Conservation (phyloP, 2,888 invertebrate genomes). For the Poecilobothrus nobilitatus region DNA sequence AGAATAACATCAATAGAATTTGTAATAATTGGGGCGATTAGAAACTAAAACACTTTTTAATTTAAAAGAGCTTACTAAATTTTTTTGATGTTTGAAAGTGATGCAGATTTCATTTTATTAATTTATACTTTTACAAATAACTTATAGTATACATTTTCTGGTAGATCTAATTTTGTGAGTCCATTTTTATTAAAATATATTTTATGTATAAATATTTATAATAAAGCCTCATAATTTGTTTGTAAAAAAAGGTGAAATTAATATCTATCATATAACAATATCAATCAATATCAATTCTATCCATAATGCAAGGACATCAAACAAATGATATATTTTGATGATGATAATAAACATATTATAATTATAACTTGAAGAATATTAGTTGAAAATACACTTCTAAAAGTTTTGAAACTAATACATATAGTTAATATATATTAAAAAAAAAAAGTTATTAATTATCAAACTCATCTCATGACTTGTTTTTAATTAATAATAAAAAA, state of each 20-base stretch:
- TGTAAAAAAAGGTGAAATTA: not conserved
- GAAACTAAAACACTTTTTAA: no score
- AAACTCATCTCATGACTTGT: not conserved
- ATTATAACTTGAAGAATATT: no score
- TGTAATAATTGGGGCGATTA: no score
- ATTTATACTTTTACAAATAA: no score
- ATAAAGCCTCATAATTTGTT: conserved; percentile 6
- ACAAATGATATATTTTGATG: not conserved
- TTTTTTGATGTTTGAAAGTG: no score
- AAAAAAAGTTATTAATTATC: not conserved
- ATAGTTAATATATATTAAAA: not conserved
- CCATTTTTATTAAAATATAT: conserved; percentile 16
- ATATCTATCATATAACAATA: not conserved
- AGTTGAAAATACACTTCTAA: no score
- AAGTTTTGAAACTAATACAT: not conserved
- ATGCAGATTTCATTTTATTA: no score
- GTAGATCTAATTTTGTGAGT: not conserved
- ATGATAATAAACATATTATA: not conserved
- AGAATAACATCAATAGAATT: no score
- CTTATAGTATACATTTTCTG: no score
- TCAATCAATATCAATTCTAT: not conserved
- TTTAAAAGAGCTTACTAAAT: no score
- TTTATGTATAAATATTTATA: not conserved
- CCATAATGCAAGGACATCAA: not conserved
- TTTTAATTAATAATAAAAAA: not conserved